Evolutionary conservation across 1,140 invertebrate genomes (phyloP).

Genomic region (Ceratitis capitata): DNA sequence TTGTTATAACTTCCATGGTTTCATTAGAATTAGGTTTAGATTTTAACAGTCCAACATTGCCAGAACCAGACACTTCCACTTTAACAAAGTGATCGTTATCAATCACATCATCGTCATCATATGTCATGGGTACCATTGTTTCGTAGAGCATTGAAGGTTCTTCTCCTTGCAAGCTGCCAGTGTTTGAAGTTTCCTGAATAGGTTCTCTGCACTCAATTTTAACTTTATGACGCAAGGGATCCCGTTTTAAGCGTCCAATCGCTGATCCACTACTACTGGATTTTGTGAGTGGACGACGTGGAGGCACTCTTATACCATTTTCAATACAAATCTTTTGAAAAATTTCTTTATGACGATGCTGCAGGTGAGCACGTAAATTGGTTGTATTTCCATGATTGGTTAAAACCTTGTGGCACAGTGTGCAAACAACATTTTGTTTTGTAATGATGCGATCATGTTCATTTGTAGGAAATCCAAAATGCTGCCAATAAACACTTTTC

Average conservation of each 20-base stretch:
- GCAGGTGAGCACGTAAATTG: conserved; percentile 72
- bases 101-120: conserved; percentile 53
- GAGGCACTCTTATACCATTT: conserved; percentile 59
- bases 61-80: conserved; percentile 38
- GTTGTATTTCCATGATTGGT: conserved; percentile 74
- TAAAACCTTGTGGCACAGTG: conserved; percentile 71
- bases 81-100: conserved; percentile 43
- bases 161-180: conserved; percentile 46
- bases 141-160: conserved; percentile 58
- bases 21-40: not conserved
- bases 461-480: conserved; percentile 73
- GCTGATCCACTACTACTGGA: not conserved
- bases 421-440: conserved; percentile 73
- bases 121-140: conserved; percentile 58
- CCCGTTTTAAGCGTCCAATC: not conserved
- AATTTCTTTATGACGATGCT: conserved; percentile 69
- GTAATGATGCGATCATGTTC: conserved; percentile 72
- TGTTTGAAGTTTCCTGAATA: not conserved
- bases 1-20: not conserved
- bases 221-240: conserved; percentile 32
- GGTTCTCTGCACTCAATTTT: conserved; percentile 39
- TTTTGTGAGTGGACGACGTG: conserved; percentile 47
- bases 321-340: conserved; percentile 58
- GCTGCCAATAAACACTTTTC: conserved; percentile 75
- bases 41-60: not conserved